Evolutionary conservation across 2,888 invertebrate genomes (phyloP), one percentile per base, ranked within the genome.

Genomic region (Yponomeuta malinellus): DNA sequence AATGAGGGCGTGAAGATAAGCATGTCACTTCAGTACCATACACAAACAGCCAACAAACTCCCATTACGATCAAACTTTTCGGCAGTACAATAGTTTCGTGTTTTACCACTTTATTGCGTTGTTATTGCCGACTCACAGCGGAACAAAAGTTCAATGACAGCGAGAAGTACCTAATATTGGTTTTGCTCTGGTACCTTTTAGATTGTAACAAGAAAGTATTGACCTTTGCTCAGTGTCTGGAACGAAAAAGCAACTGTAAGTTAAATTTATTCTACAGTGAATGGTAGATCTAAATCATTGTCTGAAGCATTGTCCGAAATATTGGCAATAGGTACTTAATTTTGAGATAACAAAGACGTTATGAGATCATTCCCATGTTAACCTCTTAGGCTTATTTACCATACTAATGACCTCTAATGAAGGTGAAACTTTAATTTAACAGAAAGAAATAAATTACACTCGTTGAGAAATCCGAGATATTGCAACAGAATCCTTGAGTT

Each of bases 91-190:
- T 29, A 68, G 37, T 67, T 68, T 31, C 5, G 12, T 12, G 65
- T 67, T 67, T 67, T 43, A 68, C 48, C 23, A 29, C 52, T 68
- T 68, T 68, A 68, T 31, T 10, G 31, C 52, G 10, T 29, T 10
- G 68, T 15, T 68, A 29, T 68, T 68, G 67, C 43, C n/a, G n/a
- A 64, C 10, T 31, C 31, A 52, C 1, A 29, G 64, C n/a, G 15
- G 48, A 48, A 68, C 43, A 48, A 68, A 33, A 68, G 68, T 68
- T 67, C 67, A 37, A 43, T 68, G 68, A 68, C 68, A 68, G 37
- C 43, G 48, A 37, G n/a, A 33, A n/a, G 48, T 48, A 43, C 6
- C 8, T 59, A 59, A 59, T 59, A 48, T 68, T 43, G 48, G 68
- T 15, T 43, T 43, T 48, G 68, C 68, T 68, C 48, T 43, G 48